These are phyloP conservation scores for Sciurus niger DNA, from an alignment of 2,113 vertebrate genomes.

Conservation along the genomic window DNA sequence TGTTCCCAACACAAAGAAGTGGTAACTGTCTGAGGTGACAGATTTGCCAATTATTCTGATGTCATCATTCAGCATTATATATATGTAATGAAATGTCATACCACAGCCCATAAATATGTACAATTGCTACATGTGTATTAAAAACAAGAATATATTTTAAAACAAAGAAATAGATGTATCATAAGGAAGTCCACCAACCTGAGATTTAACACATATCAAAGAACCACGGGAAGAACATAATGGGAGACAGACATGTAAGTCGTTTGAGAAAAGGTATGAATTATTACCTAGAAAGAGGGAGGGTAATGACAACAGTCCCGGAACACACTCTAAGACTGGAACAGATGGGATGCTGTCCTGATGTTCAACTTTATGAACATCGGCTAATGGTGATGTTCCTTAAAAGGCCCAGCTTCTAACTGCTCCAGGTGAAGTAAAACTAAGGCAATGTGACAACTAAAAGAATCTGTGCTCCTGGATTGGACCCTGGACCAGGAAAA, in stretches of 20 bases:
- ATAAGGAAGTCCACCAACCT: conserved; percentile 6
- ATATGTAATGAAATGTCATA: background rate
- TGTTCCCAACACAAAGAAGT: background rate
- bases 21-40: background rate
- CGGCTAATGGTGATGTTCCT: background rate
- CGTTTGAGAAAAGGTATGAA: background rate
- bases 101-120: background rate
- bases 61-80: background rate
- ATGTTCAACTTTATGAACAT: background rate
- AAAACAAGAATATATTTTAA: background rate
- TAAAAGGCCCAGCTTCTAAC: conserved; percentile 24
- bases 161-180: background rate
- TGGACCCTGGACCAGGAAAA: background rate
- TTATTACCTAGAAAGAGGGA: background rate
- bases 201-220: background rate
- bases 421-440: background rate
- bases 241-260: background rate
- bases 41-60: background rate
- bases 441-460: background rate
- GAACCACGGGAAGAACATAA: background rate
- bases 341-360: background rate
- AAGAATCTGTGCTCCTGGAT: background rate
- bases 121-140: background rate
- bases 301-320: background rate
- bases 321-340: background rate